phyloP scores from a whole-genome alignment of 1,140 invertebrate genomes.

The Cheumatopsyche charites region DNA sequence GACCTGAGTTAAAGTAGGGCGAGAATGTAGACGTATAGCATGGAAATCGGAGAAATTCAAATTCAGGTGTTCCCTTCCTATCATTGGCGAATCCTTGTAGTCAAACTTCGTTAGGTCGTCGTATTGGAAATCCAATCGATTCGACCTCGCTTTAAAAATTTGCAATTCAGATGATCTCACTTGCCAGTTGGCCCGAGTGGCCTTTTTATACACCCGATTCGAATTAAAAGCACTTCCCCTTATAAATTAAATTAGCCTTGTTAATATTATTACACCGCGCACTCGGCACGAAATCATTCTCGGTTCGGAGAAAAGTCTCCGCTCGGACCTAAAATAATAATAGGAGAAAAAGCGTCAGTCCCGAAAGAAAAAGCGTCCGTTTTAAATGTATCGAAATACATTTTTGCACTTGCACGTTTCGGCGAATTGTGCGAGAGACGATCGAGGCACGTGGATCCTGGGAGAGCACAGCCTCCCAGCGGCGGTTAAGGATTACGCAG shows the following conservation, averaged over 20 bases:
- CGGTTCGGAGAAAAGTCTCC: background rate
- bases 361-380: background rate
- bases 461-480: background rate
- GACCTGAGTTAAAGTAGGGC: too few relatives aligned
- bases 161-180: constrained; percentile 42
- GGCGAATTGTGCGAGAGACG: background rate
- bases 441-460: too few relatives aligned
- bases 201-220: constrained; percentile 37
- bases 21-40: too few relatives aligned
- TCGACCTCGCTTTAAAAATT: constrained; percentile 43
- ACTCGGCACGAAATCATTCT: constrained; percentile 27
- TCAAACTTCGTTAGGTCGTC: constrained; percentile 36
- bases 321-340: constrained; percentile 5
- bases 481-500: constrained; percentile 31
- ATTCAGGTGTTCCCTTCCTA: constrained; percentile 24
- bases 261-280: constrained; percentile 30
- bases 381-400: background rate
- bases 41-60: background rate
- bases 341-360: background rate
- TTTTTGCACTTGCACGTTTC: background rate
- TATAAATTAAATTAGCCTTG: constrained; percentile 40
- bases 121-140: constrained; percentile 40
- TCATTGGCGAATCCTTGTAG: constrained; percentile 22
- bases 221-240: constrained; percentile 35
- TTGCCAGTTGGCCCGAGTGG: constrained; percentile 33